Conservation (phyloP, 1,140 invertebrate genomes). For the Cotesia vestalis region DNA sequence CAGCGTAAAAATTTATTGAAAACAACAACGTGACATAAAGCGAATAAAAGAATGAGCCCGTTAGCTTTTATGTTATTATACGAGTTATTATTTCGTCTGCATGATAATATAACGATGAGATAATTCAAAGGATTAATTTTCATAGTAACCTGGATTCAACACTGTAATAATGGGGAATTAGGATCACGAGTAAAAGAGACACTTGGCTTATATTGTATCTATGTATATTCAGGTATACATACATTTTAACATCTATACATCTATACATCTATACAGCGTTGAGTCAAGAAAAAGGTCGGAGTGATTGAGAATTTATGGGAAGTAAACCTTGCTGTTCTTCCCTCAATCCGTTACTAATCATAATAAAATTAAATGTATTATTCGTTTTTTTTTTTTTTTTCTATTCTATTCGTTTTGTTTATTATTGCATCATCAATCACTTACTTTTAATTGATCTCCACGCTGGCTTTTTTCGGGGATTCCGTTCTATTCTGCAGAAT, state of each 20-base stretch:
- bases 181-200: slow-evolving; percentile 6
- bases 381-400: slow-evolving; percentile 10
- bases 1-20: not conserved
- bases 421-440: slow-evolving; percentile 17
- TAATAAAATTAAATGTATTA: not conserved
- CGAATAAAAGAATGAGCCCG: slow-evolving; percentile 15
- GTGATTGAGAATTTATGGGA: slow-evolving; percentile 33
- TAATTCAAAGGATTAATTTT: slow-evolving; percentile 31
- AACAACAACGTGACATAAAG: slow-evolving; percentile 18
- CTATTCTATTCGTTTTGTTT: slow-evolving; percentile 14
- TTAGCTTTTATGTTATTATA: slow-evolving; percentile 13
- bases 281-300: slow-evolving; percentile 10
- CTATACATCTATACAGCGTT: not conserved
- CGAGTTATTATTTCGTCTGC: not conserved
- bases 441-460: too few species aligned
- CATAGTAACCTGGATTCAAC: not conserved
- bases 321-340: slow-evolving; percentile 38
- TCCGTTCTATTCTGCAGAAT: too few species aligned
- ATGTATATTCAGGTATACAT: not conserved
- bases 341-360: slow-evolving; percentile 30
- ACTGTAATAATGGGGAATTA: slow-evolving; percentile 34
- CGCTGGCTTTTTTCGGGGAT: too few species aligned
- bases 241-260: not conserved
- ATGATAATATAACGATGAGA: slow-evolving; percentile 19
- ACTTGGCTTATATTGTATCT: not conserved